phyloP scores from a whole-genome alignment of 1,140 invertebrate species.

The Megalopta genalis region DNA sequence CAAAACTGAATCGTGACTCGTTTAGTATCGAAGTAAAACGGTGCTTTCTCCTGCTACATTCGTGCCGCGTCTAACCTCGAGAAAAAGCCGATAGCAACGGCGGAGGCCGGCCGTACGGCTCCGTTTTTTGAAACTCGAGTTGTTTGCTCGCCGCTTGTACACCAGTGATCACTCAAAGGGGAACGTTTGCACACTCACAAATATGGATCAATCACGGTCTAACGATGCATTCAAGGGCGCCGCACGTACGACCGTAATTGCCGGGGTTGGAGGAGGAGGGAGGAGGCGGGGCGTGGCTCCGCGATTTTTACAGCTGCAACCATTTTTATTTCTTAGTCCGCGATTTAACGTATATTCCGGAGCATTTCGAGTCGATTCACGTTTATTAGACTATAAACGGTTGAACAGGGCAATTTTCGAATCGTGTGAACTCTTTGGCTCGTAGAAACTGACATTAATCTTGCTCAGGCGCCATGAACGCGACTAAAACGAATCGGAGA shows the following conservation, averaged over 20 bases:
- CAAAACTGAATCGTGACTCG: background rate
- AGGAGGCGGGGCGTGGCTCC: background rate
- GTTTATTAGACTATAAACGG: too few relatives aligned
- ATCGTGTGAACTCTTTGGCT: too few relatives aligned
- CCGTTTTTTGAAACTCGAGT: conserved; percentile 1
- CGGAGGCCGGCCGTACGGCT: background rate
- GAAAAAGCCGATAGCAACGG: background rate
- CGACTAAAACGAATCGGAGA: too few relatives aligned
- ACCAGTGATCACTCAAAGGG: conserved; percentile 3
- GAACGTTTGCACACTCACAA: background rate
- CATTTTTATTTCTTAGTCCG: background rate
- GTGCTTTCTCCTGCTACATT: background rate
- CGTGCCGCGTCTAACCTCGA: background rate
- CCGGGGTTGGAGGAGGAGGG: background rate
- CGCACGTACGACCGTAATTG: background rate
- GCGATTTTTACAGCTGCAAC: background rate
- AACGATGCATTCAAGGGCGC: background rate
- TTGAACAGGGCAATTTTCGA: too few relatives aligned
- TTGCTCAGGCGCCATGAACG: too few relatives aligned
- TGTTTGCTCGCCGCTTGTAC: background rate
- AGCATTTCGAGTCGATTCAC: too few relatives aligned
- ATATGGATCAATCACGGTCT: conserved; percentile 6
- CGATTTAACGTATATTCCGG: too few relatives aligned
- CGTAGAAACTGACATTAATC: too few relatives aligned
- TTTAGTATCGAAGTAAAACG: background rate